phyloP scores from a whole-genome alignment of 2,113 vertebrate species.

The Gambusia holbrooki region DNA sequence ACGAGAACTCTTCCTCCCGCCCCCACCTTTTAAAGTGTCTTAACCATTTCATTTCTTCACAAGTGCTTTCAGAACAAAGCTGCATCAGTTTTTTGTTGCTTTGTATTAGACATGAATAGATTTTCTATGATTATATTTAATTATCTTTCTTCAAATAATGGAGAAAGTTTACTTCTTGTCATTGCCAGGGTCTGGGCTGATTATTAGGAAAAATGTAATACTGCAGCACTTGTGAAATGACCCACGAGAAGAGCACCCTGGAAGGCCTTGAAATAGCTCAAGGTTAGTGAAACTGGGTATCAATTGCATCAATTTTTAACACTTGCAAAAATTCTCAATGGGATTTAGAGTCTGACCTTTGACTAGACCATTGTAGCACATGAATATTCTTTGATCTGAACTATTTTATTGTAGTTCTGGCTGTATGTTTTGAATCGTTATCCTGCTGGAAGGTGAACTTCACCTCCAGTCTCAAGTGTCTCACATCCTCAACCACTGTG shows the following conservation, averaged over 20 bases:
- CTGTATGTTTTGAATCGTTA: neutral
- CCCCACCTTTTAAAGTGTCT: neutral
- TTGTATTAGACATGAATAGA: neutral
- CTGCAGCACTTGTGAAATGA: constrained; percentile 15
- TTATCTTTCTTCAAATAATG: constrained; percentile 11
- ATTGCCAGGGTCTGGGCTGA: neutral
- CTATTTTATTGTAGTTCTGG: neutral
- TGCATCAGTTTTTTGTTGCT: constrained; percentile 20
- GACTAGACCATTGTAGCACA: neutral
- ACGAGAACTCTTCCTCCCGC: constrained; percentile 15
- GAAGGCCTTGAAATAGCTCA: neutral
- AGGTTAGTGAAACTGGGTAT: neutral
- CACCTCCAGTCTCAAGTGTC: neutral
- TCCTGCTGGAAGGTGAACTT: neutral
- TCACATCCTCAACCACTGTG: neutral
- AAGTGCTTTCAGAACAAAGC: constrained; percentile 16
- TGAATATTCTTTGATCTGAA: neutral
- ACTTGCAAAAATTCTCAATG: neutral
- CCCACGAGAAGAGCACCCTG: constrained; percentile 19
- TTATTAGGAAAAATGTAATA: constrained; percentile 16
- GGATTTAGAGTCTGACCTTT: neutral
- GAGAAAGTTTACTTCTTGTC: constrained; percentile 22
- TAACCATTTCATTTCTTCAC: constrained; percentile 47
- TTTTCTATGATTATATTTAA: constrained; percentile 6
- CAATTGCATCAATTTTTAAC: neutral